These are phyloP conservation scores for Boulengeromyrus knoepffleri DNA, from an alignment of 2,113 vertebrate species.

Conservation along the genomic window DNA sequence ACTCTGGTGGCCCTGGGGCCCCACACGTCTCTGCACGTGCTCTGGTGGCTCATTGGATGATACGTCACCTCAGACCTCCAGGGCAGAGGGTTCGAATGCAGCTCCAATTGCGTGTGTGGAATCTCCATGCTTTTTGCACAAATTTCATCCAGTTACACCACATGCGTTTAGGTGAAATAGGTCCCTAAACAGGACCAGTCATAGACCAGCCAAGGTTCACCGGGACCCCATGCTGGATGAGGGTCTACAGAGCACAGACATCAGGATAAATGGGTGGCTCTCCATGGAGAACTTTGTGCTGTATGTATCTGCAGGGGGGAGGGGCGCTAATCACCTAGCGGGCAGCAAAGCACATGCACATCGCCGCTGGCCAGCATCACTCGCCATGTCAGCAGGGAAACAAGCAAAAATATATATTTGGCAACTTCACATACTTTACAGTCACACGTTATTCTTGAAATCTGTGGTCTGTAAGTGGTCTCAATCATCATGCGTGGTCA, in stretches of 20 bases:
- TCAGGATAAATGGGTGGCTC: not conserved
- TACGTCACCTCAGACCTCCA: not conserved
- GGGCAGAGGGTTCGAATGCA: not conserved
- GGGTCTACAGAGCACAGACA: not conserved
- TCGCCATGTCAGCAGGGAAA: not conserved
- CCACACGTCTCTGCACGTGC: not conserved
- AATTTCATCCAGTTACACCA: not conserved
- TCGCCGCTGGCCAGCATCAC: not conserved
- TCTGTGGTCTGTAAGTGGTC: not conserved
- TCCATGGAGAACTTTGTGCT: not conserved
- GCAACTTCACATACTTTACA: not conserved
- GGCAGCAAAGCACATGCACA: not conserved
- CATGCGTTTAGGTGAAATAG: not conserved
- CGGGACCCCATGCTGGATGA: not conserved
- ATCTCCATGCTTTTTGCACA: not conserved
- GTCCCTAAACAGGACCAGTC: not conserved
- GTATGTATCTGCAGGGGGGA: not conserved
- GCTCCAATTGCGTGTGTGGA: not conserved
- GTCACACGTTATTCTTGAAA: not conserved
- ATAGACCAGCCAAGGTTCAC: not conserved
- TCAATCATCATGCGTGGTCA: not conserved
- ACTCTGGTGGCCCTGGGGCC: not conserved
- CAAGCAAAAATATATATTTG: not conserved
- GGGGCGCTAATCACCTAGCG: not conserved
- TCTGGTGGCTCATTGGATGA: not conserved